Evolutionary conservation across 2,888 invertebrate species (phyloP), one percentile per base, ranked within the genome.

Genomic region (Mythimna lalbum): DNA sequence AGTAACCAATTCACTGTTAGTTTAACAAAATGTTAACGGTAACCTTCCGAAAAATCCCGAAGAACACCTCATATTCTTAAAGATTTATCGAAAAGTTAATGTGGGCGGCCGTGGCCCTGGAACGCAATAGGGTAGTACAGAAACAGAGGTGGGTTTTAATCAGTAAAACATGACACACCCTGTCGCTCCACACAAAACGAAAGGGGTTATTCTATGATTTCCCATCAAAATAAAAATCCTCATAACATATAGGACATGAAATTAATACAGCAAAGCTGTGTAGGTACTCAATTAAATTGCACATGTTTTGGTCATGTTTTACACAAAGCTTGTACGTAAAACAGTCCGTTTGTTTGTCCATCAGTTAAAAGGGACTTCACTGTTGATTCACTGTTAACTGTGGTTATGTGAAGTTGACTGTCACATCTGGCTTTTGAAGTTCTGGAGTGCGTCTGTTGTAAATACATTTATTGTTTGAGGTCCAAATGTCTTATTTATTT

Each of bases 301-400:
- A 36, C 56, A 53, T 52, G 47, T 65, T 52, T 71, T 66, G 66
- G 49, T 55, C 62, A 39, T 64, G 70, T 62, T 52, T 70, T 65
- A 60, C 57, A 66, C 63, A 69, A 75, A 75, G 27, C 63, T 43
- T 43, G 43, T 47, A 39, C 21, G 56, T 64, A 21, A 31, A 65
- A 53, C 57, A 31, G 39, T 33, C 19, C 56, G 69, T 76, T 78
- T 78, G 66, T 69, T 80, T 69, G 64, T 70, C 56, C 61, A 68
- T 66, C 70, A 56, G 78, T 80, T 80, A 63, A 80, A 80, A 66
- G 65, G 71, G 68, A 72, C 55, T 68, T 56, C 50, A 39, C 36
- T 75, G 70, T 62, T 61, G 66, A 69, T 69, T 73, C 49, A 43
- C 52, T 53, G 69, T 43, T 67, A 61, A 59, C 50, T 69, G 68